These are phyloP conservation scores for Thamnophis elegans DNA, from an alignment of 2,797 vertebrate genomes.

Conservation along the genomic window DNA sequence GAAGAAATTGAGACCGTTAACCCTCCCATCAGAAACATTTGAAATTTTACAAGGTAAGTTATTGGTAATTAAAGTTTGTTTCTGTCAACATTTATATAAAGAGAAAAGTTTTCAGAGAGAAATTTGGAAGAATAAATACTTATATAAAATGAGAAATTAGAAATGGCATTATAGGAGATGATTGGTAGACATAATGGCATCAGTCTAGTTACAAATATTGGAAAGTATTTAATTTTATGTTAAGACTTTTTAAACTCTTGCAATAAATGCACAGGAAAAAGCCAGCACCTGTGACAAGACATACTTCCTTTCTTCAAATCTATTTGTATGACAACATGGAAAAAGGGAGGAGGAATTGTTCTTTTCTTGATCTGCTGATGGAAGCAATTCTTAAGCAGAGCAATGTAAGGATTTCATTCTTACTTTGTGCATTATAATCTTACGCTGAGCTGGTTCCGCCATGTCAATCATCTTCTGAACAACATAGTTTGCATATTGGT, in stretches of 20 bases:
- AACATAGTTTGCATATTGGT: constrained; percentile 99
- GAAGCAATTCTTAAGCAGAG: not conserved
- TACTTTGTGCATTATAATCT: constrained; percentile 99
- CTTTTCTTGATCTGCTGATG: not conserved
- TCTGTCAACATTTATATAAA: not conserved
- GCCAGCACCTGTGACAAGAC: not conserved
- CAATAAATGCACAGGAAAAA: not conserved
- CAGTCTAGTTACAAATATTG: not conserved
- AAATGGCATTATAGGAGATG: not conserved
- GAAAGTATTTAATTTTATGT: not conserved
- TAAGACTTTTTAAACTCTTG: not conserved
- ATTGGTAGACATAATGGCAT: not conserved
- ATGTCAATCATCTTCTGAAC: constrained; percentile 99
- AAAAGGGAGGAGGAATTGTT: not conserved
- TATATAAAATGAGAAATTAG: not conserved
- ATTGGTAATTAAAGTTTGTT: not conserved
- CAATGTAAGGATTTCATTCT: not conserved
- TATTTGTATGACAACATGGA: not conserved
- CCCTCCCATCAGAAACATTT: not conserved
- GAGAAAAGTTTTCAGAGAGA: not conserved
- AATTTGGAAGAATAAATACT: not conserved
- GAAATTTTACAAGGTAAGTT: not conserved
- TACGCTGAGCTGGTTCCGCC: constrained; percentile 96
- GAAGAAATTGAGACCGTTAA: not conserved
- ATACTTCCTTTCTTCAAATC: not conserved